phyloP scores from a whole-genome alignment of 1,140 invertebrate species.

The Thalassaphorura encarpata region DNA sequence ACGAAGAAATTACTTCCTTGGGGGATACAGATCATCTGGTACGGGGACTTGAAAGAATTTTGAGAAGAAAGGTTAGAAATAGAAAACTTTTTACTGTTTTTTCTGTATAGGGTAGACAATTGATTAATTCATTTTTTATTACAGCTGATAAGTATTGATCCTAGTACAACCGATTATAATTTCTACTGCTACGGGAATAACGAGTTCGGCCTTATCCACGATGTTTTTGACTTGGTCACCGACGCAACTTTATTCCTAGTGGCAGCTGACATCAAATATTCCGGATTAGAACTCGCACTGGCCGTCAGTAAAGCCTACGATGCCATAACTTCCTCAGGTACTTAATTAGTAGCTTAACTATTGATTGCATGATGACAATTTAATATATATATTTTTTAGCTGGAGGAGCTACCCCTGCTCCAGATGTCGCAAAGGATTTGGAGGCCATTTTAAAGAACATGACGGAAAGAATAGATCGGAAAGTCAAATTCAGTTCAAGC shows the following conservation, averaged over 20 bases:
- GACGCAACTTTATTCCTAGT: constrained; percentile 11
- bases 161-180: background rate
- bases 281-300: background rate
- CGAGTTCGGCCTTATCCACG: constrained; percentile 10
- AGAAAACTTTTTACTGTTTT: background rate
- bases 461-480: background rate
- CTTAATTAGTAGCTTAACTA: too few relatives aligned
- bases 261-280: constrained; percentile 11
- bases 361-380: too few relatives aligned
- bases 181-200: constrained; percentile 19
- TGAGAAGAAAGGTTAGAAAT: background rate
- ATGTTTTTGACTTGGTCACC: constrained; percentile 7
- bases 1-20: constrained; percentile 1
- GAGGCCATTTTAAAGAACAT: background rate
- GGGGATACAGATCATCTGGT: constrained; percentile 8
- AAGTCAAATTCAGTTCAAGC: background rate
- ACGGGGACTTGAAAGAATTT: constrained; percentile 7
- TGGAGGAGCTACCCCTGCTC: too few relatives aligned
- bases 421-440: background rate
- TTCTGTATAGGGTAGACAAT: too few relatives aligned
- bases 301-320: background rate
- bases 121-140: too few relatives aligned
- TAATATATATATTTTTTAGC: too few relatives aligned
- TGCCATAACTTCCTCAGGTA: too few relatives aligned
- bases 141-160: constrained; percentile 1